Evolutionary conservation across 2,888 invertebrate genomes (phyloP).

Genomic region (Willowsia nigromaculata): DNA sequence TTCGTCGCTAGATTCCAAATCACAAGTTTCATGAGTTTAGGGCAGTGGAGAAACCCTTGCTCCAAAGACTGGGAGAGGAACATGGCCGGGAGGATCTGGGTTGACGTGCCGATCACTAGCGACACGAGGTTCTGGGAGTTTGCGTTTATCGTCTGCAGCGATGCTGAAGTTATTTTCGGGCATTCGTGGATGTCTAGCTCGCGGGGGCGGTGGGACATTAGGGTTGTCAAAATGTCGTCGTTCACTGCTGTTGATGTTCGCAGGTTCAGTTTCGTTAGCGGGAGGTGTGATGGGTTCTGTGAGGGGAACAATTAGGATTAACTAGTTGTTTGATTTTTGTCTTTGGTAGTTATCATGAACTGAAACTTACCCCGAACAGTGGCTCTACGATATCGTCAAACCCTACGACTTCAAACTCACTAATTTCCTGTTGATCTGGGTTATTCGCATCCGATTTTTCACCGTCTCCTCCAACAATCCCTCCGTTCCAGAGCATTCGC

Average conservation of each 20-base stretch:
- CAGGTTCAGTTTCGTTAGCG: constrained; percentile 86
- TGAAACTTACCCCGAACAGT: constrained; percentile 72
- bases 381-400: constrained; percentile 59
- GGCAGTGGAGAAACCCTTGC: constrained; percentile 43
- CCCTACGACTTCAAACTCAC: constrained; percentile 54
- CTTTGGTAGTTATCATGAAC: too few relatives aligned
- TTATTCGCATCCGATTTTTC: not conserved
- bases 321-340: not conserved
- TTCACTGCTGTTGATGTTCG: constrained; percentile 86
- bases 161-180: constrained; percentile 84
- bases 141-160: constrained; percentile 86
- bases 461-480: constrained; percentile 24
- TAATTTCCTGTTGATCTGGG: constrained; percentile 16
- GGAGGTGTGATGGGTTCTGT: constrained; percentile 85
- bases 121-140: constrained; percentile 86
- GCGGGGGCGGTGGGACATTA: constrained; percentile 87
- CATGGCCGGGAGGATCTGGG: constrained; percentile 82
- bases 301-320: constrained; percentile 83
- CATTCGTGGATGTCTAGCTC: constrained; percentile 90
- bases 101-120: constrained; percentile 86
- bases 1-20: constrained; percentile 54
- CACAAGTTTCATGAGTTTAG: constrained; percentile 64
- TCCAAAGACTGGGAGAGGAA: not conserved
- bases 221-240: constrained; percentile 86
- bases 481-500: constrained; percentile 58